These are phyloP conservation scores for Miltochrista miniata DNA, from an alignment of 2,888 invertebrate genomes.

Conservation along the genomic window DNA sequence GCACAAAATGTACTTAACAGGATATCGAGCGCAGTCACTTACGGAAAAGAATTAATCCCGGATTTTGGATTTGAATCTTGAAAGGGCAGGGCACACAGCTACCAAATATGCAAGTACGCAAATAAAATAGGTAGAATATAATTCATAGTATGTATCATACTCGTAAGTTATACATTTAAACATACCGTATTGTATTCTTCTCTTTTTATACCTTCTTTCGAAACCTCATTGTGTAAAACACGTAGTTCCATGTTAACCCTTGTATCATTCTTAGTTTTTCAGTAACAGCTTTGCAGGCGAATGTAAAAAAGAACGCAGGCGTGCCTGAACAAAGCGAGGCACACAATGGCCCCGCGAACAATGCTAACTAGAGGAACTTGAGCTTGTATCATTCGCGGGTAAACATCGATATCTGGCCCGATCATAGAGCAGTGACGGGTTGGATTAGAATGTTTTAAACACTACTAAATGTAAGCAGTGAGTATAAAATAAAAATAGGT, in stretches of 20 bases:
- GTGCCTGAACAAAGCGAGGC: conserved; percentile 75
- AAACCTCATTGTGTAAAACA: conserved; percentile 31
- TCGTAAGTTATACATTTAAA: too few relatives aligned
- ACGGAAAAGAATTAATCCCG: too few relatives aligned
- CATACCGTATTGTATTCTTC: too few relatives aligned
- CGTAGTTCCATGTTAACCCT: conserved; percentile 34
- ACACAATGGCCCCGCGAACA: conserved; percentile 76
- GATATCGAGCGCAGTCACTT: too few relatives aligned
- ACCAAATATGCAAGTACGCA: too few relatives aligned
- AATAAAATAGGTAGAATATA: too few relatives aligned
- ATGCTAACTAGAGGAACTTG: conserved; percentile 72
- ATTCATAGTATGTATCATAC: too few relatives aligned
- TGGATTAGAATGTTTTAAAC: conserved; percentile 3
- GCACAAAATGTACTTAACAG: too few relatives aligned
- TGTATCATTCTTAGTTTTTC: conserved; percentile 40
- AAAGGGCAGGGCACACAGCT: too few relatives aligned
- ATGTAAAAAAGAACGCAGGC: conserved; percentile 75
- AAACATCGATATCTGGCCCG: conserved; percentile 52
- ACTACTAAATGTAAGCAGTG: not conserved
- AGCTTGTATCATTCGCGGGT: conserved; percentile 76
- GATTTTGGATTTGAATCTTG: too few relatives aligned
- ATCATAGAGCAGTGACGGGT: conserved; percentile 39
- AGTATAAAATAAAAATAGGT: not conserved
- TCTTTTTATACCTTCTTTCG: conserved; percentile 1
- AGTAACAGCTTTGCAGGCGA: conserved; percentile 66